phyloP scores from a whole-genome alignment of 1,140 invertebrate genomes.

The Chrysopa pallens region DNA sequence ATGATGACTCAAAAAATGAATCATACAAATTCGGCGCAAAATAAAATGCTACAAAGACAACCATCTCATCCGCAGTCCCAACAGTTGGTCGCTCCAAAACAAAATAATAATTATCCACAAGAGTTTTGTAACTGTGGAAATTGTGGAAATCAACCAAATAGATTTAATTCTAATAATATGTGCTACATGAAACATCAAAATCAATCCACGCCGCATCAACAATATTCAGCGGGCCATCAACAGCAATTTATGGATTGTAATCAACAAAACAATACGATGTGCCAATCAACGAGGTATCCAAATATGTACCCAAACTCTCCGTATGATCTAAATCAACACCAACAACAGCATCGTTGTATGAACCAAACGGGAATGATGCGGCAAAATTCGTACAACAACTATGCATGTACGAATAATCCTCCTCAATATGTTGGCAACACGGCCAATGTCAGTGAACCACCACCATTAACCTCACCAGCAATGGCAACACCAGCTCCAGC shows the following conservation, averaged over 20 bases:
- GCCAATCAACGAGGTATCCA: too few species aligned
- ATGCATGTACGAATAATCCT: slow-evolving; percentile 3
- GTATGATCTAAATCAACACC: slow-evolving; percentile 13
- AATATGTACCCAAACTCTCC: slow-evolving; percentile 6
- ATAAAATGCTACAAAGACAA: not conserved
- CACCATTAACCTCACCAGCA: slow-evolving; percentile 33
- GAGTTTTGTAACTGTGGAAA: not conserved
- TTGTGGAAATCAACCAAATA: too few species aligned
- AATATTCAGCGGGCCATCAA: too few species aligned
- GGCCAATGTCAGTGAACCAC: slow-evolving; percentile 10
- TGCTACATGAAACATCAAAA: too few species aligned
- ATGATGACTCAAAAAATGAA: too few species aligned
- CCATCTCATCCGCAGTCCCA: slow-evolving; percentile 7
- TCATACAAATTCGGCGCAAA: not conserved
- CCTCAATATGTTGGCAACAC: slow-evolving; percentile 5
- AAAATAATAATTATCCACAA: slow-evolving; percentile 4
- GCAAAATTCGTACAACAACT: not conserved
- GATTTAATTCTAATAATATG: too few species aligned
- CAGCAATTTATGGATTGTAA: too few species aligned
- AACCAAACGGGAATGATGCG: not conserved
- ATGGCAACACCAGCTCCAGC: slow-evolving; percentile 34
- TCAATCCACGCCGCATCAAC: too few species aligned
- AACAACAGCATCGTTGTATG: slow-evolving; percentile 10
- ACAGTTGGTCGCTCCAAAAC: slow-evolving; percentile 2
- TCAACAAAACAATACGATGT: too few species aligned